phyloP scores from a whole-genome alignment of 30 jellyfish, hydroid and myxozoan genomes.

The Aurelia sp. region DNA sequence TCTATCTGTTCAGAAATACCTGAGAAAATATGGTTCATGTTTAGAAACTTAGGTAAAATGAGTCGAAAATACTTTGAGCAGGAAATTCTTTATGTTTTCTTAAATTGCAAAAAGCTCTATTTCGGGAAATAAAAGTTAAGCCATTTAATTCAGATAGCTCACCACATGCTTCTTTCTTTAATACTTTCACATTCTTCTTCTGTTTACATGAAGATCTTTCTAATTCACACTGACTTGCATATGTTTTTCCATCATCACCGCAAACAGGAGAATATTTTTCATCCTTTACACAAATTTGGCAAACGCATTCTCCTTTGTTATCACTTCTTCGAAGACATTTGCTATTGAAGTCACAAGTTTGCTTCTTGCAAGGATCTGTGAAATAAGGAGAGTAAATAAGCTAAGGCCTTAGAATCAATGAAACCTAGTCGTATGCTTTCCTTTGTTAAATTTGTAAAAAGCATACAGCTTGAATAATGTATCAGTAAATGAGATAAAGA shows the following conservation, averaged over 20 bases:
- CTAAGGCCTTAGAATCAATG: too few relatives aligned
- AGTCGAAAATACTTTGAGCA: too few relatives aligned
- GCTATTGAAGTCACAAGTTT: constrained; percentile 34
- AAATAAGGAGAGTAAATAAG: too few relatives aligned
- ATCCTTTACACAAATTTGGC: constrained; percentile 30
- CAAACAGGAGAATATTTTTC: constrained; percentile 61
- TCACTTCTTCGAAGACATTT: constrained; percentile 17
- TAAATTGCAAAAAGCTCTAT: too few relatives aligned
- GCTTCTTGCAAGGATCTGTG: constrained; percentile 54
- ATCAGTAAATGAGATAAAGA: too few relatives aligned
- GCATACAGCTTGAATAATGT: too few relatives aligned
- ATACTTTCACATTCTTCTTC: constrained; percentile 1
- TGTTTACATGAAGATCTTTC: constrained; percentile 30
- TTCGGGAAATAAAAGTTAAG: too few relatives aligned
- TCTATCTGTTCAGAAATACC: constrained; percentile 69
- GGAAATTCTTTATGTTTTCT: too few relatives aligned
- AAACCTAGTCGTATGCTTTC: too few relatives aligned
- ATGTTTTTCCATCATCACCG: constrained; percentile 77
- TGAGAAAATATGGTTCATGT: background rate
- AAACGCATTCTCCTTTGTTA: constrained; percentile 60
- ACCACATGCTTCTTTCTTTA: constrained; percentile 59
- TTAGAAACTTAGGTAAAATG: too few relatives aligned
- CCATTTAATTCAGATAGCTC: background rate
- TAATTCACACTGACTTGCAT: constrained; percentile 68
- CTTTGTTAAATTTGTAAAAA: too few relatives aligned